Evolutionary conservation across 2,888 invertebrate species (phyloP).

Genomic region (Tribolium freemani): DNA sequence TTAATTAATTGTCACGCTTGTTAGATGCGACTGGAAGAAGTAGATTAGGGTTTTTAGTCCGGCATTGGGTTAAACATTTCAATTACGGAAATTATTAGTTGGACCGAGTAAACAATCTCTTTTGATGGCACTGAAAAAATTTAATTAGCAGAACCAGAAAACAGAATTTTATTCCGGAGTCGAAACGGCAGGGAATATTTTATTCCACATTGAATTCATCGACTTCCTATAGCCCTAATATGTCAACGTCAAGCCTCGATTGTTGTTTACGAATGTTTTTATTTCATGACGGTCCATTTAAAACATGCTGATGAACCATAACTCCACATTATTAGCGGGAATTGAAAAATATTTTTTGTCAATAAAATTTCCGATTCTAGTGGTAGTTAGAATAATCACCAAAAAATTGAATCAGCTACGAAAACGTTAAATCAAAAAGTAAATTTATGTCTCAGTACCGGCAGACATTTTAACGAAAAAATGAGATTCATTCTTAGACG

Average conservation of each 20-base stretch:
- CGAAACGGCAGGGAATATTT: background rate
- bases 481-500: no score
- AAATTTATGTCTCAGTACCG: no score
- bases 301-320: background rate
- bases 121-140: conserved; percentile 6
- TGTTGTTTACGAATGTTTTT: conserved; percentile 18
- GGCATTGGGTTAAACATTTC: background rate
- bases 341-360: no score
- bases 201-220: conserved; percentile 6
- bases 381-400: no score
- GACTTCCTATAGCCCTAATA: conserved; percentile 20
- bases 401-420: no score
- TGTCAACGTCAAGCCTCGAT: conserved; percentile 10
- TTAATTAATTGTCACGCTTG: conserved; percentile 31
- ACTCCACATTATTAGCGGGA: background rate
- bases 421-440: no score
- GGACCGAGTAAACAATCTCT: background rate
- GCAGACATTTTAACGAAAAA: no score
- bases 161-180: conserved; percentile 4
- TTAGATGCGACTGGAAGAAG: background rate
- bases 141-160: conserved; percentile 6
- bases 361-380: no score
- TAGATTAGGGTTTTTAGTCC: background rate
- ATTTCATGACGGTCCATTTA: background rate
- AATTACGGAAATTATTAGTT: background rate